Evolutionary conservation across 2,797 vertebrate species (phyloP).

Genomic region (Pteronotus mesoamericanus): DNA sequence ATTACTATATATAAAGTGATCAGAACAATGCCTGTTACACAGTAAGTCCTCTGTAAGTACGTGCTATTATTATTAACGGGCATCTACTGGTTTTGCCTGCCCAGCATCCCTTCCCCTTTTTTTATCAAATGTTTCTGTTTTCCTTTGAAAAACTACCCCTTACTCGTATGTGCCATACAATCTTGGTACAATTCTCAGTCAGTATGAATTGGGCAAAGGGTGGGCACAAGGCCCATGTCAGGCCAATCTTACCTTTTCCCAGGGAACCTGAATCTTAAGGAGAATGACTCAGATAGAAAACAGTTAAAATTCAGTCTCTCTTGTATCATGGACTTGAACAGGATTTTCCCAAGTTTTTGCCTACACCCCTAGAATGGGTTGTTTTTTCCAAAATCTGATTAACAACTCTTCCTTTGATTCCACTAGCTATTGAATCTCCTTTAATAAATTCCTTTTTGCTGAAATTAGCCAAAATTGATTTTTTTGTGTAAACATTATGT

Average conservation of each 20-base stretch:
- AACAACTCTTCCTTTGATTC: background rate
- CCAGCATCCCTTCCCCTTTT: background rate
- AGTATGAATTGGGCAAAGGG: background rate
- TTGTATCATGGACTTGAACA: background rate
- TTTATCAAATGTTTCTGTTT: background rate
- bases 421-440: background rate
- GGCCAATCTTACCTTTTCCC: background rate
- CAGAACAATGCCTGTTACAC: background rate
- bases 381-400: background rate
- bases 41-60: background rate
- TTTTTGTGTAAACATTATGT: background rate
- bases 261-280: background rate
- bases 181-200: background rate
- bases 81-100: background rate
- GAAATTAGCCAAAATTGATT: background rate
- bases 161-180: background rate
- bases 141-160: background rate
- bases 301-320: background rate
- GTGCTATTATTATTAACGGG: background rate
- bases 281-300: background rate
- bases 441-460: slow-evolving; percentile 3
- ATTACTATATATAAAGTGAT: background rate
- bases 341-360: background rate
- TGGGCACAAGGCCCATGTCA: background rate
- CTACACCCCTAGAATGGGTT: background rate